Evolutionary conservation across 1,140 invertebrate genomes (phyloP), one percentile per base, ranked within the genome.

Genomic region (Watersipora subatra): DNA sequence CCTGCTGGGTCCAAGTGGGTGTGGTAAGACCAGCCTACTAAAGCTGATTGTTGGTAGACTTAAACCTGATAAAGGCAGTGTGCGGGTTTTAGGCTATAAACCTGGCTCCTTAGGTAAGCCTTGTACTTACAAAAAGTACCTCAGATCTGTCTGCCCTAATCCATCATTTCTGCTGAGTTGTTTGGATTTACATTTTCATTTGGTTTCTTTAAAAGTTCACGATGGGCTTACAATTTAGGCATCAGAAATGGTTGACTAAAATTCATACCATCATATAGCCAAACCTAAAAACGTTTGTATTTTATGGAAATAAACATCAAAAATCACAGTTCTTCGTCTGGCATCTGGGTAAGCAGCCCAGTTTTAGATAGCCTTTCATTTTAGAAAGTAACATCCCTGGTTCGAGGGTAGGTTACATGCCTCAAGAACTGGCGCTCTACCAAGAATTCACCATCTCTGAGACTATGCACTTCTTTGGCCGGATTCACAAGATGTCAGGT

Each of bases 391-490:
- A 70, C 19, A 71, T 82, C 0, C 80, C 80, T 25, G 80, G 80
- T 17, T 64, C 67, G 28, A 66, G 72, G 64, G 76, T 82, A 2
- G 80, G 80, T 24, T 82, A 81, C 62, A 82, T 82, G 80, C 80
- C 80, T 12, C 77, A 79, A 78, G 93, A 97, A 80, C 90, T 94
- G 26, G 93, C 93, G 0, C 81, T 97, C 0, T 97, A 93, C 77
- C 90, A 90, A 0, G 92, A 96, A 78, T 94, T 97, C 78, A 90
- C 91, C 0, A 97, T 96, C 67, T 85, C 86, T 66, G 94, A 97
- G 76, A 97, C 92, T 0, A 88, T 97, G 85, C 87, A 90, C 83
- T 97, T 95, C 76, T 97, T 97, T 78, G 93, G 93, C 20, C 90
- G 91, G 85, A 89, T 97, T 70, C 92, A 93, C 75, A 89, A 91